phyloP scores from a whole-genome alignment of 2,797 vertebrate species.

The Anguilla pacifica region DNA sequence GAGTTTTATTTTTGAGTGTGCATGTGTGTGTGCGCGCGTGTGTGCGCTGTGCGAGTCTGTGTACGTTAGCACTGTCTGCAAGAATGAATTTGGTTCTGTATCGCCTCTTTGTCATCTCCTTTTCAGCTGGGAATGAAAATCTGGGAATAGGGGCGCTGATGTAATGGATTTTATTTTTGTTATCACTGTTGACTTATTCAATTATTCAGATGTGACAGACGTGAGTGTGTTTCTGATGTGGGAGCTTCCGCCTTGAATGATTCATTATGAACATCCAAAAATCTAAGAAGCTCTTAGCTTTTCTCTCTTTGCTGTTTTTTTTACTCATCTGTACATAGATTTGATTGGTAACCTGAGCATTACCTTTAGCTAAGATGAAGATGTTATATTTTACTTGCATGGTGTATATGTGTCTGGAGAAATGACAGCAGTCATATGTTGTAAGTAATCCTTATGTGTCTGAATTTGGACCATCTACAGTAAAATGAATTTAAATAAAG shows the following conservation, averaged over 20 bases:
- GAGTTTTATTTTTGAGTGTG: not conserved
- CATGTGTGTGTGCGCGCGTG: not conserved
- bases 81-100: constrained; percentile 52
- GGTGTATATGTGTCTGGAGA: not conserved
- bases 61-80: constrained; percentile 48
- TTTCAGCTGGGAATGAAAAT: constrained; percentile 69
- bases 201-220: constrained; percentile 70
- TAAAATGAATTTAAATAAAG: not conserved
- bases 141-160: constrained; percentile 63
- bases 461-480: not conserved
- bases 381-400: not conserved
- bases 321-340: constrained; percentile 33
- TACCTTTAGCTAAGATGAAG: not conserved
- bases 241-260: constrained; percentile 68
- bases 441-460: not conserved
- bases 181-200: constrained; percentile 74
- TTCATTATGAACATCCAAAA: constrained; percentile 59
- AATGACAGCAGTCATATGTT: not conserved
- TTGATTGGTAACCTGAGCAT: not conserved
- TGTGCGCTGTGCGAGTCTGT: not conserved
- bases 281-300: constrained; percentile 16
- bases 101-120: constrained; percentile 63
- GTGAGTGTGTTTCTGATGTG: constrained; percentile 57
- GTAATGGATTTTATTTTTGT: constrained; percentile 60
- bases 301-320: constrained; percentile 36